These are phyloP conservation scores for Synanceia verrucosa DNA, from an alignment of 2,797 vertebrate species.

Conservation along the genomic window DNA sequence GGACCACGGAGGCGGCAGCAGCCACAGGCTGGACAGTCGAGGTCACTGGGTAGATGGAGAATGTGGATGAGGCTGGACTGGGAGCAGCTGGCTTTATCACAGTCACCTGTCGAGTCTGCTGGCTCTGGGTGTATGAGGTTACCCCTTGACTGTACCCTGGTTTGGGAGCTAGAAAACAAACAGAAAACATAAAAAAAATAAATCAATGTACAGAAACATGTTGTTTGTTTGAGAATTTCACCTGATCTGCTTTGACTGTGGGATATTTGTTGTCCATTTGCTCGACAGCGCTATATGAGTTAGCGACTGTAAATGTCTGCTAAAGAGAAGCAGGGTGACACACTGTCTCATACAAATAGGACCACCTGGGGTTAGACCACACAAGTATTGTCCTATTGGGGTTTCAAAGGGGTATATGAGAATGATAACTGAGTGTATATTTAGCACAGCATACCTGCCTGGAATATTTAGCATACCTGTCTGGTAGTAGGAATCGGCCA, in stretches of 20 bases:
- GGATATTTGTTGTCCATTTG: neutral
- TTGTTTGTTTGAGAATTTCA: neutral
- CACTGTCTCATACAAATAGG: no score
- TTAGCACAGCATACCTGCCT: slow-evolving; percentile 88
- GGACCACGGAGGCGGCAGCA: slow-evolving; percentile 90
- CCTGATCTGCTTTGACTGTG: no score
- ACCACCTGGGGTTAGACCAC: no score
- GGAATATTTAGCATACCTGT: slow-evolving; percentile 84
- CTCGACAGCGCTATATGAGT: neutral
- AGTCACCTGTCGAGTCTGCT: slow-evolving; percentile 96
- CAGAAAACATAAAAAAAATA: slow-evolving; percentile 14
- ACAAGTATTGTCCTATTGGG: no score
- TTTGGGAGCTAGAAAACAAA: slow-evolving; percentile 86
- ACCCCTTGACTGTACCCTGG: slow-evolving; percentile 95
- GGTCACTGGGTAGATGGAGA: slow-evolving; percentile 97
- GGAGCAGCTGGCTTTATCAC: slow-evolving; percentile 97
- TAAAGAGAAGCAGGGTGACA: neutral
- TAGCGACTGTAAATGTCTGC: no score
- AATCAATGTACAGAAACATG: neutral
- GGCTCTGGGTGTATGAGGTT: slow-evolving; percentile 95
- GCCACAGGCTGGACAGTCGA: slow-evolving; percentile 95
- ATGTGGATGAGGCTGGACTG: slow-evolving; percentile 94
- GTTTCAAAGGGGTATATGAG: neutral
- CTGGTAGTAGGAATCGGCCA: slow-evolving; percentile 97
- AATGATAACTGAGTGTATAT: neutral